These are phyloP conservation scores for Halcyon chelicuti DNA, from an alignment of 2,797 vertebrate species.

Conservation along the genomic window DNA sequence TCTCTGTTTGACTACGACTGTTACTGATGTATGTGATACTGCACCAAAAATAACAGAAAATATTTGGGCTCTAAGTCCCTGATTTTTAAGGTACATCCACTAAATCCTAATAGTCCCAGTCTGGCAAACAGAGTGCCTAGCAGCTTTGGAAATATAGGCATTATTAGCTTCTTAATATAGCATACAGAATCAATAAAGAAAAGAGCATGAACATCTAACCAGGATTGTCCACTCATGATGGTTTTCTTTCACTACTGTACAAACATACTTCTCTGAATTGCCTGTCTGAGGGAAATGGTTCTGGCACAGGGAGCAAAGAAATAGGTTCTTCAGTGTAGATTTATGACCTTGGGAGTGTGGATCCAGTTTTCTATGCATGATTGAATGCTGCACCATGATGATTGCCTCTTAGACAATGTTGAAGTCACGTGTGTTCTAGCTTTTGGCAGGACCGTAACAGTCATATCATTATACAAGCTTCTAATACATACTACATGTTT, in stretches of 20 bases:
- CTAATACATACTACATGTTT: rapidly evolving
- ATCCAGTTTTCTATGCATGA: rapidly evolving
- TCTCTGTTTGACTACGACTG: neutral
- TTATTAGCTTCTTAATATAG: neutral
- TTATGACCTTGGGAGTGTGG: neutral
- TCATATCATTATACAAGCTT: neutral
- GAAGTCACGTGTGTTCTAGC: neutral
- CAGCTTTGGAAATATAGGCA: neutral
- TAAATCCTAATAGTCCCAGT: neutral
- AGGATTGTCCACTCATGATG: neutral
- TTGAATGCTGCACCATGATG: neutral
- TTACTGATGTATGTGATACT: neutral
- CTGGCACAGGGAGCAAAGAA: neutral
- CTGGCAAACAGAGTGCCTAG: neutral
- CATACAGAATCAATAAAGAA: neutral
- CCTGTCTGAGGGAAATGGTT: neutral
- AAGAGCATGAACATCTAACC: neutral
- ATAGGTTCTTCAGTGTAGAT: neutral
- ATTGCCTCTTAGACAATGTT: neutral
- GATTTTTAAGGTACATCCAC: neutral
- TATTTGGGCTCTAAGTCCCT: neutral
- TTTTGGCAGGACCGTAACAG: neutral
- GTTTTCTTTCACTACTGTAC: neutral
- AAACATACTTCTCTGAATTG: neutral
- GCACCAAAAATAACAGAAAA: neutral